These are phyloP conservation scores for Camelus bactrianus DNA, from an alignment of 2,113 vertebrate genomes.

Conservation along the genomic window DNA sequence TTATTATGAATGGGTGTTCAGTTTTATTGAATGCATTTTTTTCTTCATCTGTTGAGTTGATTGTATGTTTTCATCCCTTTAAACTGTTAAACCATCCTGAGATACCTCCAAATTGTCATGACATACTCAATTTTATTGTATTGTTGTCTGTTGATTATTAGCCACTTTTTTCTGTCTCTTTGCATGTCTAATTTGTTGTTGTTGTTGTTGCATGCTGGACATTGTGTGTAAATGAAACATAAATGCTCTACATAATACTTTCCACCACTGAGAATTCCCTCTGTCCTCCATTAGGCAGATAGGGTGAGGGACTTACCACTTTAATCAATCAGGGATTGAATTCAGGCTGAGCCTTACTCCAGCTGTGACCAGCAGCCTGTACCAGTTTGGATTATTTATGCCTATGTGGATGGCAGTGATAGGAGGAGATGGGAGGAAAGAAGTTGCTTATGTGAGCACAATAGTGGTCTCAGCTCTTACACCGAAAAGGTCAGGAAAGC, in stretches of 20 bases:
- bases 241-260: neutral
- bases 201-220: neutral
- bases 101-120: neutral
- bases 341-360: neutral
- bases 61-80: neutral
- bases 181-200: neutral
- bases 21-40: neutral
- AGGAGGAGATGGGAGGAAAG: neutral
- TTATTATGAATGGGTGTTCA: neutral
- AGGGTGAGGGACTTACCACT: neutral
- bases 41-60: neutral
- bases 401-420: neutral
- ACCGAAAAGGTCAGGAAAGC: neutral
- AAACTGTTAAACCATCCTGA: conserved; percentile 11
- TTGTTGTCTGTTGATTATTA: neutral
- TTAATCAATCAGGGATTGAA: neutral
- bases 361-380: neutral
- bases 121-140: neutral
- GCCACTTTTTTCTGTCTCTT: conserved; percentile 10
- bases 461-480: neutral
- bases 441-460: neutral
- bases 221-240: neutral
- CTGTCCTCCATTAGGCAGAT: neutral
- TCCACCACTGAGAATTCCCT: neutral
- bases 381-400: neutral